Conservation (phyloP, 1,140 invertebrate genomes). For the Drosophila bipectinata region DNA sequence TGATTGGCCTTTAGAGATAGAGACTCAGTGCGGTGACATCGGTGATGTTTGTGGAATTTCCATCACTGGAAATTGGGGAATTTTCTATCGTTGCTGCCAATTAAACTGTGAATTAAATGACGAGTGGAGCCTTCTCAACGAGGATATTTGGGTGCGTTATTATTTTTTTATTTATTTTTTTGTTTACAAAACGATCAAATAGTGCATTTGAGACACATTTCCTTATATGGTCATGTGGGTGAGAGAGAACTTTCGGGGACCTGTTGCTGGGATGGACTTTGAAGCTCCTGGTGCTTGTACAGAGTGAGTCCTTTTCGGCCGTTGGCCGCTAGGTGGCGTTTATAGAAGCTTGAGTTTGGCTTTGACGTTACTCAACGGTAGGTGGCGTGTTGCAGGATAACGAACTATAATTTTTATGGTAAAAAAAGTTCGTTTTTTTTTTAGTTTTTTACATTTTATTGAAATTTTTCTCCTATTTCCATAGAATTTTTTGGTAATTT, state of each 20-base stretch:
- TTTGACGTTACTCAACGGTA: not conserved
- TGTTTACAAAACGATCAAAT: not conserved
- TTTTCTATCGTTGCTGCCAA: constrained; percentile 45
- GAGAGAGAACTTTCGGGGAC: not conserved
- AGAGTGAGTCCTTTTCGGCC: not conserved
- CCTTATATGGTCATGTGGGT: constrained; percentile 6
- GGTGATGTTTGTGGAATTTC: not conserved
- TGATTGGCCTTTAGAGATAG: constrained; percentile 37
- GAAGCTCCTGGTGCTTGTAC: not conserved
- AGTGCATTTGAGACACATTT: not conserved
- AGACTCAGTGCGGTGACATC: not conserved
- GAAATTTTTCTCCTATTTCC: too few relatives aligned
- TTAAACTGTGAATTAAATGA: constrained; percentile 53
- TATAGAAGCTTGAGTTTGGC: not conserved
- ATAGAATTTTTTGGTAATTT: too few relatives aligned
- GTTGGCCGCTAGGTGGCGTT: constrained; percentile 25
- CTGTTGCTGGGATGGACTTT: constrained; percentile 41
- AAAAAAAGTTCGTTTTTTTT: too few relatives aligned
- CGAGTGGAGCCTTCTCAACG: constrained; percentile 46
- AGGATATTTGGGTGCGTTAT: constrained; percentile 66
- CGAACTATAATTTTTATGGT: not conserved
- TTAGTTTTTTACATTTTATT: not conserved
- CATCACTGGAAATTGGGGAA: constrained; percentile 44
- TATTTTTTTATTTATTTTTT: constrained; percentile 3
- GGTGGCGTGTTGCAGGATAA: not conserved